Evolutionary conservation across 2,888 invertebrate species (phyloP), one percentile per base, ranked within the genome.

Genomic region (Philereme vetulata): DNA sequence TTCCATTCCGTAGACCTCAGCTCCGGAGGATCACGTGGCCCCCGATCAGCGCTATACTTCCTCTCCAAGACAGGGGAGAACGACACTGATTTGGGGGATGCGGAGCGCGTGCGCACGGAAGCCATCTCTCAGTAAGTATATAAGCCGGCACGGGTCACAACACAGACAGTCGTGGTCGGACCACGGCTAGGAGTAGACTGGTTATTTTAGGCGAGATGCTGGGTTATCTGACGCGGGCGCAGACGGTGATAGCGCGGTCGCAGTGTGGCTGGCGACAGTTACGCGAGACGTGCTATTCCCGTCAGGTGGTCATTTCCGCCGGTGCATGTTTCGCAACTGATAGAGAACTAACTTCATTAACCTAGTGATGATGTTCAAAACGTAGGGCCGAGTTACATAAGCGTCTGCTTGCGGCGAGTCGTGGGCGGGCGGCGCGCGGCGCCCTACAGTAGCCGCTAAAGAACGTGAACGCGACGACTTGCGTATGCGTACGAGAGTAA

Each of bases 41-140:
- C 83, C 61, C 88, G 82, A 58, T 90, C 86, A 46, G 82, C 89
- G 80, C 88, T 92, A 79, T 93, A 93, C 69, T 93, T 93, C 67
- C 93, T 86, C 72, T 94, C 93, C 64, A 94, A 92, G 67, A 93
- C 93, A 66, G 94, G 94, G 81, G 94, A 94, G 83, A 94, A 94
- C 75, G 94, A 94, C 71, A 94, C 94, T 44, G 94, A 93, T 82
- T 94, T 94, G 66, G 94, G 94, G 82, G 94, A 94, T 78, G 94
- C 93, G 56, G 94, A 94, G 84, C 94, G 94, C 91, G 92, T 93
- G 92, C 94, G 94, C 91, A 94, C 90, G 72, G 92, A 93, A 76
- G 93, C 92, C 93, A 93, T 93, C 85, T 86, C 86, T 88, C 78
- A 77, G 72, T 92, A 91, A 77, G 72, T 92, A 91, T 92, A 91